Conservation (phyloP, 2,113 vertebrate genomes). For the Grammomys surdaster region DNA sequence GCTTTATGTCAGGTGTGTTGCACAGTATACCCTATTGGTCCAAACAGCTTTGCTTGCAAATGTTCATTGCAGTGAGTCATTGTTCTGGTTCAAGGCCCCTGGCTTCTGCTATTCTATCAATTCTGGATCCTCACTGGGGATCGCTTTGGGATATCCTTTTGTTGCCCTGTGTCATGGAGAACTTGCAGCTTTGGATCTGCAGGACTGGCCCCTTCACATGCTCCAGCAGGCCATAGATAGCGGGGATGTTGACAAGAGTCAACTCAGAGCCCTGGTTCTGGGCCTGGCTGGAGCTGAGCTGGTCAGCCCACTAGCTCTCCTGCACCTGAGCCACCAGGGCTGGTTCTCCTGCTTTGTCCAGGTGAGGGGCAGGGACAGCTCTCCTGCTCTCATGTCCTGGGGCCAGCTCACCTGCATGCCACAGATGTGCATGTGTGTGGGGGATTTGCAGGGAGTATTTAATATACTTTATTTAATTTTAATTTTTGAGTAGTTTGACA, state of each 20-base stretch:
- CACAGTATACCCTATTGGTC: not conserved
- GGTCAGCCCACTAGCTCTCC: not conserved
- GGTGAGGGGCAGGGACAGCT: not conserved
- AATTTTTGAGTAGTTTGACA: constrained; percentile 9
- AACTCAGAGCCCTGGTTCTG: not conserved
- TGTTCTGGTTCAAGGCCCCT: not conserved
- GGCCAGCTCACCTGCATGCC: not conserved
- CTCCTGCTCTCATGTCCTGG: not conserved
- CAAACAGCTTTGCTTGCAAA: not conserved
- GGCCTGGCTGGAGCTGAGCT: not conserved
- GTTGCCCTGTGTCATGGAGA: not conserved
- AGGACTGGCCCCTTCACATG: not conserved
- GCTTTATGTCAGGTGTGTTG: not conserved
- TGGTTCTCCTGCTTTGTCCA: not conserved
- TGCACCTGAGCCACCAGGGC: not conserved
- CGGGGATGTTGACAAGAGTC: not conserved
- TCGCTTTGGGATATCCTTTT: not conserved
- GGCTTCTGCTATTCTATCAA: not conserved
- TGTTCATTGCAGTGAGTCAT: not conserved
- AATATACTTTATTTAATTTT: not conserved
- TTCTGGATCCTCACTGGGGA: not conserved
- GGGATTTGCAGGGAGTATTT: not conserved
- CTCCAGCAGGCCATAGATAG: not conserved
- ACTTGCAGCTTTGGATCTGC: not conserved
- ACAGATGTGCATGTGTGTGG: too few species aligned